Evolutionary conservation across 1,140 invertebrate species (phyloP), one percentile per base, ranked within the genome.

Genomic region (Gryon sp.): DNA sequence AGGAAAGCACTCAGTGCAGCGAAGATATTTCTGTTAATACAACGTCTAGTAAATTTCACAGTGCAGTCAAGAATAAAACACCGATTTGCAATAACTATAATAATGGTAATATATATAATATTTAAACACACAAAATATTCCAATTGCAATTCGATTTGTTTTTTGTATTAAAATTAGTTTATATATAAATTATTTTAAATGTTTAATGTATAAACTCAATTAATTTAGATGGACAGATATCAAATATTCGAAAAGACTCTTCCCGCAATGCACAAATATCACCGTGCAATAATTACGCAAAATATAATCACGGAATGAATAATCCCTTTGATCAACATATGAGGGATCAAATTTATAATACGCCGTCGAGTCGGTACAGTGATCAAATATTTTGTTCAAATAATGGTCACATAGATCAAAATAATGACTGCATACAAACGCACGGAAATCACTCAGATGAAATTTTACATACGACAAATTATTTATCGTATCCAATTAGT

Each of bases 341-440:
- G 4, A 57, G 62, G 28, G 24, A 60, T 4, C 81, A 80, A 26
- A 28, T 53, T 9, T 83, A 76, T 46, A 76, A 84, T 8, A 88
- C 87, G 2, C 87, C 87, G n/a, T 57, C 84, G 3, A 87, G 85
- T 82, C 86, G 85, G 72, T 88, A 82, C 24, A 81, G 82, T 45
- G 60, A 80, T 9, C 45, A 62, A 12, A 3, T 34, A 6, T 75
- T 65, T 50, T 85, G 82, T 74, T 45, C 69, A 2, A 86, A 83
- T 40, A 87, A 87, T 52, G 83, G 85, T 22, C 84, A 84, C 41
- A 81, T 80, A 8, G 78, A 82, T 20, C 38, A 66, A 5, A 84
- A 85, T 43, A 80, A 82, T 65, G 38, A 80, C 50, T 73, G 62
- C 20, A n/a, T n/a, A n/a, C 24, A 36, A 38, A 81, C 81, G 15